Conservation (phyloP, 2,888 invertebrate genomes). For the Operophtera brumata region DNA sequence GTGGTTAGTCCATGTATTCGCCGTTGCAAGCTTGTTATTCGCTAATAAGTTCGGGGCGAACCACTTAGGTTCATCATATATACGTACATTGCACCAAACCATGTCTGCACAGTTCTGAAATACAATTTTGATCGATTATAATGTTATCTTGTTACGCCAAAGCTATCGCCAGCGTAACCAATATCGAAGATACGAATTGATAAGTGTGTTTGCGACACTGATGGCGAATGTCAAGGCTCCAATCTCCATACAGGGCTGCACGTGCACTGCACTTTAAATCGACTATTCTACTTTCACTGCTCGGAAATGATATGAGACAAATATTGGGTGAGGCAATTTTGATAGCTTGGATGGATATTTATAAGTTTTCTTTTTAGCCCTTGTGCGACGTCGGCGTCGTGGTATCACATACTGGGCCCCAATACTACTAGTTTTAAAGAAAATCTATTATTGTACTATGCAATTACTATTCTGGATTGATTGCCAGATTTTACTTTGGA, state of each 20-base stretch:
- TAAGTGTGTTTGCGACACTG: constrained; percentile 15
- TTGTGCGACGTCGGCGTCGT: no score
- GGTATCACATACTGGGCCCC: no score
- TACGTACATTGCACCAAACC: no score
- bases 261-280: constrained; percentile 1
- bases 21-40: no score
- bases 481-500: no score
- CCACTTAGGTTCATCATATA: no score
- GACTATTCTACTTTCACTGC: constrained; percentile 15
- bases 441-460: no score
- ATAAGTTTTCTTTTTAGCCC: no score
- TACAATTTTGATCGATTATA: neutral
- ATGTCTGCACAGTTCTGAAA: neutral
- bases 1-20: no score
- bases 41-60: no score
- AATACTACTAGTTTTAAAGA: no score
- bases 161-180: constrained; percentile 26
- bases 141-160: constrained; percentile 20
- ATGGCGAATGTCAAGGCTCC: constrained; percentile 24
- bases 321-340: neutral
- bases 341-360: neutral
- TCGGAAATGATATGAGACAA: neutral
- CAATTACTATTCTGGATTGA: no score
- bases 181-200: constrained; percentile 13
- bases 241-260: constrained; percentile 12